Percentiles rank a stretch among this genome's conserved stretches.
phyloP scores from a whole-genome alignment of 1,140 invertebrate species.

The Copidosoma floridanum region DNA sequence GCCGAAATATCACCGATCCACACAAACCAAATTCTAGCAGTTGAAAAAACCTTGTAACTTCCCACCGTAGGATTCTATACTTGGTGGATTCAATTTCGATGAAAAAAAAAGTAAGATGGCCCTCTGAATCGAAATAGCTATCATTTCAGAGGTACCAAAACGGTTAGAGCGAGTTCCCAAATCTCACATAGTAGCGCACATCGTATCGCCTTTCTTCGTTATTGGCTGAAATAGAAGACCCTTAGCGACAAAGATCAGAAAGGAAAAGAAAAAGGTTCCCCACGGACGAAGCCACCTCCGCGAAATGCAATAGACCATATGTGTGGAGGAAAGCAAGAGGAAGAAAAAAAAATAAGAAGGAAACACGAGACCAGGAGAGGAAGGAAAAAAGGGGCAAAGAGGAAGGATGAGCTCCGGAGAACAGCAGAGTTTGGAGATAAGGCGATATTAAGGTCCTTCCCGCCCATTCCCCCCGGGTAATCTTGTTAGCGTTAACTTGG shows the following conservation, averaged over 20 bases:
- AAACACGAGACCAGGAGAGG: background rate
- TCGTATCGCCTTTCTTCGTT: constrained; percentile 13
- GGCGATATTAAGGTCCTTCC: constrained; percentile 7
- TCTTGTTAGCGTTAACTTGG: constrained; percentile 40
- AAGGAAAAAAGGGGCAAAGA: background rate
- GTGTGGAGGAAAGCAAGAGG: background rate
- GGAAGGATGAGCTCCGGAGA: background rate
- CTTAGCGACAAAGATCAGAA: background rate
- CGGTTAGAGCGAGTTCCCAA: too few relatives aligned
- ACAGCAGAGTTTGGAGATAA: constrained; percentile 4
- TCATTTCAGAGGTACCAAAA: too few relatives aligned
- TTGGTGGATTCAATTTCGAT: too few relatives aligned
- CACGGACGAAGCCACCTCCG: constrained; percentile 10
- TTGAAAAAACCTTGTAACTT: too few relatives aligned
- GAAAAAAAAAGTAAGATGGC: too few relatives aligned
- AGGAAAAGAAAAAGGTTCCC: background rate
- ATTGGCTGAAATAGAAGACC: constrained; percentile 15
- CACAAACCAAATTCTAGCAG: too few relatives aligned
- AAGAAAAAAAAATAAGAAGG: background rate
- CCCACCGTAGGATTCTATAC: too few relatives aligned
- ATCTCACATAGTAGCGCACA: too few relatives aligned
- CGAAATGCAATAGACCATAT: constrained; percentile 18
- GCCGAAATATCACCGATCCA: too few relatives aligned
- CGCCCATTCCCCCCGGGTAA: constrained; percentile 40
- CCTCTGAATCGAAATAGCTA: too few relatives aligned